Evolutionary conservation across 2,797 vertebrate genomes (phyloP).

Genomic region (Melanogrammus aeglefinus): DNA sequence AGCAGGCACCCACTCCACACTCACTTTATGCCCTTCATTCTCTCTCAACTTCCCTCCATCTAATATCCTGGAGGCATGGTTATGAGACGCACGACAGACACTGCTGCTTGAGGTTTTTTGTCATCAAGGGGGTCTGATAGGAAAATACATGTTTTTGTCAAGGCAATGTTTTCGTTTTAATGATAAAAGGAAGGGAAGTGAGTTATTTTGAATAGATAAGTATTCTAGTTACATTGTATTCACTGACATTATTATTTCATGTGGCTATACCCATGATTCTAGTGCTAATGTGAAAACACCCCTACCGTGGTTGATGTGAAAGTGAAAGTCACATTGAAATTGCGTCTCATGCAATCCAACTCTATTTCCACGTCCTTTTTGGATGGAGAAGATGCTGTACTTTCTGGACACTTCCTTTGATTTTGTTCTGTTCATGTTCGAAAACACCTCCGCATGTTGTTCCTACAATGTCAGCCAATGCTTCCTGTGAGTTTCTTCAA

Average conservation of each 20-base stretch:
- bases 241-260: too few relatives aligned
- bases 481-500: neutral
- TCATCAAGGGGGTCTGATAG: too few relatives aligned
- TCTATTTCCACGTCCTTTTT: too few relatives aligned
- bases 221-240: too few relatives aligned
- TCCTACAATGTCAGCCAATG: neutral
- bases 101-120: neutral
- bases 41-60: neutral
- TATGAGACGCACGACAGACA: neutral
- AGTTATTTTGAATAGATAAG: too few relatives aligned
- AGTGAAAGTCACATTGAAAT: neutral
- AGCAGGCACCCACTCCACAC: neutral
- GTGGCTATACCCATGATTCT: too few relatives aligned
- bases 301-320: neutral
- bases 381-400: neutral
- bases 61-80: neutral
- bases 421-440: neutral
- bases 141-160: too few relatives aligned
- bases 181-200: too few relatives aligned
- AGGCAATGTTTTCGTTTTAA: too few relatives aligned
- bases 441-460: neutral
- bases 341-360: too few relatives aligned
- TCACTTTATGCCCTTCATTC: neutral
- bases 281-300: too few relatives aligned
- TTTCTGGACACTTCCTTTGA: neutral